Evolutionary conservation across 2,113 vertebrate species (phyloP).

Genomic region (Silurus glanis): DNA sequence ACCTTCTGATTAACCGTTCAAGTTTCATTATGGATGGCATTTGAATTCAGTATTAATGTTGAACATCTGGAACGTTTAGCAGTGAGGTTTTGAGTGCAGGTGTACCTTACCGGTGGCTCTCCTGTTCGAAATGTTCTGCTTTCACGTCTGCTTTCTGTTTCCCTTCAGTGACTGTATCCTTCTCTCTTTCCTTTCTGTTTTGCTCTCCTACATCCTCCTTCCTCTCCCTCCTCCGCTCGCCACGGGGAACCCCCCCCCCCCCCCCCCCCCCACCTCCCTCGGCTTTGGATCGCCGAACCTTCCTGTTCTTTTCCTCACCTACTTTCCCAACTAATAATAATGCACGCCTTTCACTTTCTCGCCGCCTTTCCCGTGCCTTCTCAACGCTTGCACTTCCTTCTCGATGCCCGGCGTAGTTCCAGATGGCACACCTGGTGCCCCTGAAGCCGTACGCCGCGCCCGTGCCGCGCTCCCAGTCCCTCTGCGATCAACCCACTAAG

Average conservation of each 20-base stretch:
- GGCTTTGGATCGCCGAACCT: background rate
- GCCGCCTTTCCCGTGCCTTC: background rate
- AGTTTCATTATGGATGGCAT: too few relatives aligned
- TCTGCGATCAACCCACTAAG: constrained; percentile 89
- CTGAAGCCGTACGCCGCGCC: constrained; percentile 88
- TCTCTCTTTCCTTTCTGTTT: constrained; percentile 52
- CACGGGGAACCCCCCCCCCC: constrained; percentile 16
- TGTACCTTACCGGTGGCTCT: constrained; percentile 20
- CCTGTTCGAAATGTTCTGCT: constrained; percentile 30
- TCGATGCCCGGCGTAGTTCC: constrained; percentile 74
- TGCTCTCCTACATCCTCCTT: constrained; percentile 12
- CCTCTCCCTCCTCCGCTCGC: constrained; percentile 23
- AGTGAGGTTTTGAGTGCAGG: background rate
- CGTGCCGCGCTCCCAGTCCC: constrained; percentile 89
- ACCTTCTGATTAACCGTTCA: background rate
- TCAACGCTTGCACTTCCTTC: background rate
- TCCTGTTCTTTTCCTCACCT: constrained; percentile 16
- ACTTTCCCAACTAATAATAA: background rate
- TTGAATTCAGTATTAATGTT: background rate
- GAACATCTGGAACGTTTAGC: too few relatives aligned
- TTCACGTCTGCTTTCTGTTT: constrained; percentile 41
- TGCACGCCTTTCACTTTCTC: background rate
- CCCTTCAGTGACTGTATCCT: constrained; percentile 47
- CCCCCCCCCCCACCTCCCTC: constrained; percentile 17
- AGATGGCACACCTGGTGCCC: constrained; percentile 88